Percentiles rank a stretch among this genome's conserved stretches.
phyloP scores from a whole-genome alignment of 2,888 invertebrate genomes.

The Agapostemon virescens region DNA sequence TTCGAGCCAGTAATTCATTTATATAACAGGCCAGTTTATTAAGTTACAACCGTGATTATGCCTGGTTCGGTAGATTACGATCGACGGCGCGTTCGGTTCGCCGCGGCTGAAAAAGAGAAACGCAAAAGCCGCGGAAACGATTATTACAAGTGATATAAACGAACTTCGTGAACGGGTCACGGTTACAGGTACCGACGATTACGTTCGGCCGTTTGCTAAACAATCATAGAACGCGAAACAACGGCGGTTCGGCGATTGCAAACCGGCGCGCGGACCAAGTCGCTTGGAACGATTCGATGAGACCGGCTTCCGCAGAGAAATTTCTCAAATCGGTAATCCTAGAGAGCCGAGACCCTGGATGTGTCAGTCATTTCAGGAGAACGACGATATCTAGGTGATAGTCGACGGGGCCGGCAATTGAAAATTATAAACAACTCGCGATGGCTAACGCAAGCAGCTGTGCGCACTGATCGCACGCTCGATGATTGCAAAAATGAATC shows the following conservation, averaged over 20 bases:
- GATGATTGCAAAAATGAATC: slow-evolving; percentile 75
- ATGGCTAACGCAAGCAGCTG: slow-evolving; percentile 45
- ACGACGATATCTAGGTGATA: slow-evolving; percentile 14
- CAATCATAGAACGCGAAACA: slow-evolving; percentile 1
- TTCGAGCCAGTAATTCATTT: slow-evolving; percentile 23
- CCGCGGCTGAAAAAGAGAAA: slow-evolving; percentile 43
- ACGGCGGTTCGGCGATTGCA: neutral
- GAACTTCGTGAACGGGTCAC: slow-evolving; percentile 52
- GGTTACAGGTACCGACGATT: slow-evolving; percentile 38
- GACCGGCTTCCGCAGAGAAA: slow-evolving; percentile 24
- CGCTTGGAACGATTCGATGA: slow-evolving; percentile 24
- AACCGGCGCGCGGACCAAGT: slow-evolving; percentile 11
- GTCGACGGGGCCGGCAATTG: slow-evolving; percentile 34
- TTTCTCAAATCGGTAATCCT: slow-evolving; percentile 38
- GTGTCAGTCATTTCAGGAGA: slow-evolving; percentile 28
- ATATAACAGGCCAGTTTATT: slow-evolving; percentile 47
- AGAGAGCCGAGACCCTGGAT: slow-evolving; percentile 35
- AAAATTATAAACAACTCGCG: slow-evolving; percentile 28
- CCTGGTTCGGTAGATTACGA: slow-evolving; percentile 45
- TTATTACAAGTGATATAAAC: slow-evolving; percentile 38
- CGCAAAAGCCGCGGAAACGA: slow-evolving; percentile 45
- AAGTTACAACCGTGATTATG: slow-evolving; percentile 40
- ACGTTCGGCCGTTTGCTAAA: slow-evolving; percentile 29
- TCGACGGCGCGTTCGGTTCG: slow-evolving; percentile 31
- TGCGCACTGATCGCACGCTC: slow-evolving; percentile 53